Conservation (phyloP, 1,140 invertebrate species). For the Aleiodes sp. region DNA sequence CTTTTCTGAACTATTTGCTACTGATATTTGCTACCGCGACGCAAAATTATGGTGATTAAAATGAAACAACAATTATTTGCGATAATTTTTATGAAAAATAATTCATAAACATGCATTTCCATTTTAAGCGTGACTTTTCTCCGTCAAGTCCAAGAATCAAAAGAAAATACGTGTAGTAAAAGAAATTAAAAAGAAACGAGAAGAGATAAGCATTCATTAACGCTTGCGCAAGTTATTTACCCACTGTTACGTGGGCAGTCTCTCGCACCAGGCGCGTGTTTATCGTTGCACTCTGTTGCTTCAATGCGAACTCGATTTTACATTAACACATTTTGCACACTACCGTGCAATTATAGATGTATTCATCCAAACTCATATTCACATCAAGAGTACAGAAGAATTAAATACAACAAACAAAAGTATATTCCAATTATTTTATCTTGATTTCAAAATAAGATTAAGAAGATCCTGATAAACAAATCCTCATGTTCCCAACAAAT, state of each 20-base stretch:
- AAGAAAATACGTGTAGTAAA: neutral
- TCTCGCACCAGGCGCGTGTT: conserved; percentile 37
- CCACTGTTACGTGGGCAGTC: conserved; percentile 46
- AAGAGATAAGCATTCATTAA: conserved; percentile 58
- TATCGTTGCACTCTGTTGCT: conserved; percentile 41
- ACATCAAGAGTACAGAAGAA: too few species aligned
- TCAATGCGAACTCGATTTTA: conserved; percentile 1
- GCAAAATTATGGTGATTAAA: neutral
- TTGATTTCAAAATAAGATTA: too few species aligned
- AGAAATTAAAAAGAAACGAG: conserved; percentile 5
- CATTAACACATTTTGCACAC: neutral
- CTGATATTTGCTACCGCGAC: too few species aligned
- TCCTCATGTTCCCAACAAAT: too few species aligned
- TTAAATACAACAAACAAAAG: too few species aligned
- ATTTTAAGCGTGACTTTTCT: neutral
- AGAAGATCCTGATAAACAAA: too few species aligned
- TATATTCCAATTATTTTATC: neutral
- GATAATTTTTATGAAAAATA: neutral
- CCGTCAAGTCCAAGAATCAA: neutral
- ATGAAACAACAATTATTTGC: too few species aligned
- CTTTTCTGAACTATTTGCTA: too few species aligned
- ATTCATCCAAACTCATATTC: too few species aligned
- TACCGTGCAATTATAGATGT: neutral
- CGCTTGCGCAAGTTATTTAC: conserved; percentile 61
- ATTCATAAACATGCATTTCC: neutral